Evolutionary conservation across 2,797 vertebrate genomes (phyloP).

Genomic region (Odontamblyopus rebecca): DNA sequence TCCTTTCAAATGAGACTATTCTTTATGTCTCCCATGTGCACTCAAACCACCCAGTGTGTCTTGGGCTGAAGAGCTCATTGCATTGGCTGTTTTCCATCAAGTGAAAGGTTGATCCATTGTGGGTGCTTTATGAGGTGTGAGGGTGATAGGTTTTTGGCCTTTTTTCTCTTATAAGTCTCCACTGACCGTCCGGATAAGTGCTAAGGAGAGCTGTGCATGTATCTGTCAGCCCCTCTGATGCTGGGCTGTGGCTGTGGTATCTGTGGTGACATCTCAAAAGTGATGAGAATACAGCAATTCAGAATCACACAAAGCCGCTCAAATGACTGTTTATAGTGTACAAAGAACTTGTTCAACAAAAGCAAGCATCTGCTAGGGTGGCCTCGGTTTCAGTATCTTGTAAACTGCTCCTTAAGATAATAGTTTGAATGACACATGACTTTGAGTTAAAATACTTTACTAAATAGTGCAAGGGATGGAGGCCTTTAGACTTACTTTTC

Average conservation of each 20-base stretch:
- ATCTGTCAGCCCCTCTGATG: constrained; percentile 29
- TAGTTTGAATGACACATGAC: constrained; percentile 48
- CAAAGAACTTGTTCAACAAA: constrained; percentile 14
- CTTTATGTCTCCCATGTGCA: constrained; percentile 29
- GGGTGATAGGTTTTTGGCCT: constrained; percentile 58
- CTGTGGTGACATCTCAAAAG: constrained; percentile 27
- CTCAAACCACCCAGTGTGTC: constrained; percentile 57
- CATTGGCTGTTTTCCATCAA: constrained; percentile 51
- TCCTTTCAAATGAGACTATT: constrained; percentile 60
- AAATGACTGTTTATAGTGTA: constrained; percentile 31
- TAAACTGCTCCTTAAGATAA: constrained; percentile 50
- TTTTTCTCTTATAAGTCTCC: constrained; percentile 32
- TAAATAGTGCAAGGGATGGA: constrained; percentile 25
- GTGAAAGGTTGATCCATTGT: constrained; percentile 29
- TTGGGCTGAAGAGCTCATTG: constrained; percentile 40
- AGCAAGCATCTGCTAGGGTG: constrained; percentile 48
- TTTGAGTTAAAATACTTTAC: constrained; percentile 35
- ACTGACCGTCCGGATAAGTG: constrained; percentile 24
- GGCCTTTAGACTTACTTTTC: constrained; percentile 9
- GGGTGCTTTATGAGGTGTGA: constrained; percentile 59
- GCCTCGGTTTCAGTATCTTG: constrained; percentile 42
- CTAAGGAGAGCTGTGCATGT: constrained; percentile 38
- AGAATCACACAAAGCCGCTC: constrained; percentile 39
- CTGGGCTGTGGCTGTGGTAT: constrained; percentile 43
- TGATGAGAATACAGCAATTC: constrained; percentile 29